A percentile compares a stretch with the other conserved stretches of the same genome.
These are phyloP conservation scores for Pachyseris speciosa DNA, from an alignment of 64 coral and sea anemone species.

Conservation along the genomic window DNA sequence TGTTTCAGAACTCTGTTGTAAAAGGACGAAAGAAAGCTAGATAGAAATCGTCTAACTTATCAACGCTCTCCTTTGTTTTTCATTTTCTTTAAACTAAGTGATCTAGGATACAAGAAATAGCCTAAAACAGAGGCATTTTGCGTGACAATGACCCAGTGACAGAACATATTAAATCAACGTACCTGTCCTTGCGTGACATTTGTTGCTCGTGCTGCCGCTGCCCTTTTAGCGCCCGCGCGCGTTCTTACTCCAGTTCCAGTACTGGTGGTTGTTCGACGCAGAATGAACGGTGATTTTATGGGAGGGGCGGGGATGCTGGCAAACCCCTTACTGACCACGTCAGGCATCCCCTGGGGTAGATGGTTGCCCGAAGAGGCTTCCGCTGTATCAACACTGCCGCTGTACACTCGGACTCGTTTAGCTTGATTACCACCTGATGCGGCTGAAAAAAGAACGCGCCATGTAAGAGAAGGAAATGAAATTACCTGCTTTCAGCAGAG, in stretches of 20 bases:
- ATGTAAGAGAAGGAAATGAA: neutral
- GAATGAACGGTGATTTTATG: conserved; percentile 73
- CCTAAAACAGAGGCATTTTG: neutral
- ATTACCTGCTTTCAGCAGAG: too few relatives aligned
- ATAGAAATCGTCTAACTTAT: too few relatives aligned
- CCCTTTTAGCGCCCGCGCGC: neutral
- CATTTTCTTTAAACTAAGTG: too few relatives aligned
- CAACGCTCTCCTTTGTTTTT: too few relatives aligned
- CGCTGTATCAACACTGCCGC: neutral
- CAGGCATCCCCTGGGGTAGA: conserved; percentile 43
- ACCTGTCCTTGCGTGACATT: neutral
- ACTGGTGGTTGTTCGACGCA: conserved; percentile 54
- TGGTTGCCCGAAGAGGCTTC: neutral
- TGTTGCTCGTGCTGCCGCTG: neutral
- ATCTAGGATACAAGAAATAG: too few relatives aligned
- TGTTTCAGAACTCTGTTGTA: neutral
- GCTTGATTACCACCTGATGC: neutral
- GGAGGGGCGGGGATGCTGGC: conserved; percentile 67
- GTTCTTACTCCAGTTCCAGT: conserved; percentile 6
- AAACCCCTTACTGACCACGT: conserved; percentile 76
- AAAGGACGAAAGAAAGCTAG: too few relatives aligned
- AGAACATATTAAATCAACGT: neutral
- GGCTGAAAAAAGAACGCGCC: neutral
- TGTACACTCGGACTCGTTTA: conserved; percentile 62
- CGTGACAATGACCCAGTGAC: too few relatives aligned